A percentile compares a stretch with the other conserved stretches of the same genome.
Conservation (phyloP, 2,888 invertebrate genomes). For the Oxycera nigricornis region DNA sequence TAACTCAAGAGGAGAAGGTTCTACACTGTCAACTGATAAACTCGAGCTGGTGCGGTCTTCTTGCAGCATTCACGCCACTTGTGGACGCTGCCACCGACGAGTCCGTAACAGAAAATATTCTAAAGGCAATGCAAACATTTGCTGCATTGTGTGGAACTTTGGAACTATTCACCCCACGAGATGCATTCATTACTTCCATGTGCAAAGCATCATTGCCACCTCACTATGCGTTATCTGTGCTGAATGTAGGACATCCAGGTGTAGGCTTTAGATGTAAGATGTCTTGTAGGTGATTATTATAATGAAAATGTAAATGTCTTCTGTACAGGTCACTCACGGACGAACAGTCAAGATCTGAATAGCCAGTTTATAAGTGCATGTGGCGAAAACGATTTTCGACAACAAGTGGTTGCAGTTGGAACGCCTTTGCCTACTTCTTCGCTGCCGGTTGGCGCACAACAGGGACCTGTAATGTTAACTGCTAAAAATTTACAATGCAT, state of each 20-base stretch:
- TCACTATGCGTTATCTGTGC: conserved; percentile 89
- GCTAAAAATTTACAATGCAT: conserved; percentile 97
- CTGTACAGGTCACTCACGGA: conserved; percentile 62
- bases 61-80: conserved; percentile 89
- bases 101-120: conserved; percentile 85
- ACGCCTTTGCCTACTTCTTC: conserved; percentile 89
- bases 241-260: conserved; percentile 71
- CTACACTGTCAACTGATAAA: conserved; percentile 77
- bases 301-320: background rate
- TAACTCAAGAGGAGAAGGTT: conserved; percentile 59
- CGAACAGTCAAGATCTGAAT: conserved; percentile 65
- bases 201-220: conserved; percentile 97
- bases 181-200: conserved; percentile 93
- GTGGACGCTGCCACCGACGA: conserved; percentile 97
- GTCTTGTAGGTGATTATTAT: background rate
- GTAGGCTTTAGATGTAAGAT: conserved; percentile 59
- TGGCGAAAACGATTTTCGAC: conserved; percentile 77
- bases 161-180: conserved; percentile 78
- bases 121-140: conserved; percentile 89
- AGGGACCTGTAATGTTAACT: conserved; percentile 86
- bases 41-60: conserved; percentile 94
- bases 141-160: conserved; percentile 89
- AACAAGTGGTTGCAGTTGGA: conserved; percentile 97
- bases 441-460: conserved; percentile 71
- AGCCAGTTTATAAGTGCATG: conserved; percentile 63